phyloP scores from a whole-genome alignment of 2,888 invertebrate genomes.

The Rhimphoctona megacephalus region DNA sequence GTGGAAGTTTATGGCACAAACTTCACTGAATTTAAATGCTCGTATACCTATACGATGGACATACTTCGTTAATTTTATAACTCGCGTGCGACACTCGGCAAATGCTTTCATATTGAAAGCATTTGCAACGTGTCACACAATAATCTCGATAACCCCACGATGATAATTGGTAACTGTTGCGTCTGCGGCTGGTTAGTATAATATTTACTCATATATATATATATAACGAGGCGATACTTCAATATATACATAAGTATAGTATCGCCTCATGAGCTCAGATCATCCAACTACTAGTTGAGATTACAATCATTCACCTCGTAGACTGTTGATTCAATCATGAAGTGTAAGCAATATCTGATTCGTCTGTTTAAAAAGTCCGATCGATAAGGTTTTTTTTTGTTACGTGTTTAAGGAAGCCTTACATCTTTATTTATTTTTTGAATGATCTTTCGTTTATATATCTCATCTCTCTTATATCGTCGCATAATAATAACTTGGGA shows the following conservation, averaged over 20 bases:
- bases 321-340: constrained; percentile 32
- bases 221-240: not conserved
- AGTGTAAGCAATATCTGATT: not conserved
- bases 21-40: not conserved
- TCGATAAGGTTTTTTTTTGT: not conserved
- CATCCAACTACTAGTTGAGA: constrained; percentile 23
- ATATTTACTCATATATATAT: constrained; percentile 17
- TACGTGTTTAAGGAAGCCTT: not conserved
- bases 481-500: too few relatives aligned
- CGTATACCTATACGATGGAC: too few relatives aligned
- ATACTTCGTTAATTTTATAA: not conserved
- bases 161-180: constrained; percentile 64
- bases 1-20: not conserved
- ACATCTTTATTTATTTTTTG: not conserved
- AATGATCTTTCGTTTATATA: not conserved
- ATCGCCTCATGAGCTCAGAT: constrained; percentile 23
- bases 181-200: constrained; percentile 51
- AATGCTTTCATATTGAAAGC: constrained; percentile 11
- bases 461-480: too few relatives aligned
- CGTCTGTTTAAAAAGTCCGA: not conserved
- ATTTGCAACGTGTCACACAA: not conserved
- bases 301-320: not conserved
- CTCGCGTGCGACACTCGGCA: constrained; percentile 45
- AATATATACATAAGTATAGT: constrained; percentile 1
- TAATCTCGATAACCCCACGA: constrained; percentile 45